These are phyloP conservation scores for Microcebus tavaratra DNA, from an alignment of 2,113 vertebrate genomes.

Conservation along the genomic window DNA sequence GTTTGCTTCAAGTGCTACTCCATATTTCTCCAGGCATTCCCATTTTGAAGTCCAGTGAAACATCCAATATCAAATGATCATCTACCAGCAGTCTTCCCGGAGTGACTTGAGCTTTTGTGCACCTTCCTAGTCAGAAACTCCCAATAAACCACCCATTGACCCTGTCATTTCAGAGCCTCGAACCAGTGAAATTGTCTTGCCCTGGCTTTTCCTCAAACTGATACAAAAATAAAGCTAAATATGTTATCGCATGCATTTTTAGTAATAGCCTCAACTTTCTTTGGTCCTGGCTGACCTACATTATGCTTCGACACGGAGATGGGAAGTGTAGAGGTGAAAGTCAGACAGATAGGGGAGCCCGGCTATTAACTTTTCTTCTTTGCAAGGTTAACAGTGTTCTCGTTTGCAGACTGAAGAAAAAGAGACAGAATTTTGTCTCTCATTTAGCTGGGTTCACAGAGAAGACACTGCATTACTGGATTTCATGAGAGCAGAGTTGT, in stretches of 20 bases:
- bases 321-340: neutral
- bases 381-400: conserved; percentile 48
- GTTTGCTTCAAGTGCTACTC: neutral
- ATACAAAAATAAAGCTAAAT: neutral
- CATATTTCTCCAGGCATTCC: neutral
- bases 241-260: neutral
- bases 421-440: conserved; percentile 30
- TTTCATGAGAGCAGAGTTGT: conserved; percentile 31
- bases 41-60: neutral
- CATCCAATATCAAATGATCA: neutral
- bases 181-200: neutral
- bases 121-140: neutral
- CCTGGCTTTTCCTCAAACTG: neutral
- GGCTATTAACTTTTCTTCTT: conserved; percentile 48
- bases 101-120: neutral
- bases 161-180: neutral
- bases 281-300: conserved; percentile 25
- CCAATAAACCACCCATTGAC: neutral
- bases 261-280: neutral
- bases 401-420: neutral
- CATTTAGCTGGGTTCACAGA: conserved; percentile 17
- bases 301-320: neutral
- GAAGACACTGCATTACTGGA: neutral
- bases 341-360: neutral
- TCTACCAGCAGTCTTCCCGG: neutral